Evolutionary conservation across 2,797 vertebrate species (phyloP).

Genomic region (Gadopsis bispinosus): DNA sequence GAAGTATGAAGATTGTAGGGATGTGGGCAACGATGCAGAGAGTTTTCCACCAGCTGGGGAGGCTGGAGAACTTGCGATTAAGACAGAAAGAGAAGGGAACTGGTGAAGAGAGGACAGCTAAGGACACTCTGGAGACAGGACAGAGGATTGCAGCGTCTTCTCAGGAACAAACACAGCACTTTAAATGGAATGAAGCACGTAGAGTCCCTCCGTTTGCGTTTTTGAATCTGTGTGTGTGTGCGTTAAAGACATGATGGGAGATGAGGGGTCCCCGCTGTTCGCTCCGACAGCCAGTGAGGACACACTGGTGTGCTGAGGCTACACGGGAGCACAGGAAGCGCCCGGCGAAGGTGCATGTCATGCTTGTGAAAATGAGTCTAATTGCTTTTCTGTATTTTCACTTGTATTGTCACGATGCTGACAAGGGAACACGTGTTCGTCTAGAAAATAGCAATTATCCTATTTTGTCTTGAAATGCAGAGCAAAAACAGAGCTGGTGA

Average conservation of each 20-base stretch:
- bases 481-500: conserved; percentile 32
- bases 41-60: conserved; percentile 39
- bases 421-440: conserved; percentile 19
- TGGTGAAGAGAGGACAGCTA: conserved; percentile 45
- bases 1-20: conserved; percentile 59
- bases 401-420: conserved; percentile 33
- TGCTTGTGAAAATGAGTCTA: conserved; percentile 24
- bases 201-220: conserved; percentile 3
- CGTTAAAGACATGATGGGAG: conserved; percentile 25
- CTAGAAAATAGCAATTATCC: conserved; percentile 31
- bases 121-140: conserved; percentile 55
- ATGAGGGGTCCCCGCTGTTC: conserved; percentile 46
- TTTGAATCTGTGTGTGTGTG: conserved; percentile 11
- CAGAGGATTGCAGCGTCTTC: conserved; percentile 21
- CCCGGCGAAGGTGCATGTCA: conserved; percentile 22
- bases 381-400: conserved; percentile 28
- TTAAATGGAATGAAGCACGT: conserved; percentile 16
- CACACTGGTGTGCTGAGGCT: conserved; percentile 22
- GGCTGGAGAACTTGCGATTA: conserved; percentile 19
- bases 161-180: conserved; percentile 26
- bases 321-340: conserved; percentile 44
- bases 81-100: conserved; percentile 13
- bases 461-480: conserved; percentile 1
- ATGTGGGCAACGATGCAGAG: conserved; percentile 61
- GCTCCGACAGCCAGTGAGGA: conserved; percentile 51